Evolutionary conservation across 1,140 invertebrate genomes (phyloP), one percentile per base, ranked within the genome.

Genomic region (Nymphalis io): DNA sequence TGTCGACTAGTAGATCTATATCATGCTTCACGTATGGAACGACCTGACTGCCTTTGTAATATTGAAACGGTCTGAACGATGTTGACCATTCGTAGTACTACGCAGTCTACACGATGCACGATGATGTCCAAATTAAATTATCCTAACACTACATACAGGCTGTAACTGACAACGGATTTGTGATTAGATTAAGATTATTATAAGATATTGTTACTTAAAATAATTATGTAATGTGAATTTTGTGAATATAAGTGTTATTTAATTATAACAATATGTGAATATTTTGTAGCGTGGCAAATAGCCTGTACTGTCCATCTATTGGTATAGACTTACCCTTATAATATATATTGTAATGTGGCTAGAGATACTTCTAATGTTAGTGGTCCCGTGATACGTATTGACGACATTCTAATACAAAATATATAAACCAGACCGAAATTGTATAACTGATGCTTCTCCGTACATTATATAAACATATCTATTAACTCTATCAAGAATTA

Each of bases 81-180:
- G 42, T 42, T 58, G 15, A 15, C 55, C 13, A 20, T 51, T 44
- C 21, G 38, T 16, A 62, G 18, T 55, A 53, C 55, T 3, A 5
- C 33, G 42, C 11, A 27, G 38, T 18, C 13, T 46, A 68, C 27
- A 70, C 42, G 60, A 60, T 64, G 40, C 39, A 68, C 55, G 58
- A 66, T 20, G 21, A 70, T 82, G 60, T 67, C 60, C 59, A 55
- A 76, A 71, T 75, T 60, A 55, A 74, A 87, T 51, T 51, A 51
- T 84, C 81, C 81, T 87, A 82, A 80, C 73, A 81, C 63, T 64
- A 48, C 81, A 83, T 69, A 74, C 84, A 81, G 88, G 88, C 88
- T 90, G 88, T 90, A 87, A 90, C 75, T 86, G 81, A 90, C 85
- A 88, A 90, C 82, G 88, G 88, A 89, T 90, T 90, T 90, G 88